These are phyloP conservation scores for Damaliscus lunatus DNA, from an alignment of 2,113 vertebrate species.

Conservation along the genomic window DNA sequence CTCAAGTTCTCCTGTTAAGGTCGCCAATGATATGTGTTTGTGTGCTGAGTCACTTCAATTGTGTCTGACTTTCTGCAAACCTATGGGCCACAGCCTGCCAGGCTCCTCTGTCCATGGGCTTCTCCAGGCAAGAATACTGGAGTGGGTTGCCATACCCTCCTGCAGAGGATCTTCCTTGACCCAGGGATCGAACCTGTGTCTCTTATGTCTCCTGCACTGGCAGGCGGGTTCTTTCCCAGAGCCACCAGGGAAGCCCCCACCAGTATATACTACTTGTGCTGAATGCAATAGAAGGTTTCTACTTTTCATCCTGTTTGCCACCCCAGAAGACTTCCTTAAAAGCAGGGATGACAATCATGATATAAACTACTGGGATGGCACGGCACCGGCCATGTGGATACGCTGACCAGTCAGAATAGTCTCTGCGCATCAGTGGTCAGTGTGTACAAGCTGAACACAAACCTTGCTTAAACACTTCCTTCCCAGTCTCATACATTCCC, in stretches of 20 bases:
- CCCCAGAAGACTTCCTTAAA: neutral
- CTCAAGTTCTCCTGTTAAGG: neutral
- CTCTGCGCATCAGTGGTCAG: rapidly evolving
- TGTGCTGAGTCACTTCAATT: neutral
- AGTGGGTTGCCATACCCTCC: neutral
- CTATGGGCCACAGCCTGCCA: neutral
- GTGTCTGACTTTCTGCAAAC: neutral
- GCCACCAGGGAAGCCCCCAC: neutral
- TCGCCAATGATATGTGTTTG: neutral
- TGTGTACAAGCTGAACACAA: neutral
- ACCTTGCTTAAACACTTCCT: neutral
- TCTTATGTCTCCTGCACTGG: neutral
- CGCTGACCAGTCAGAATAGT: neutral
- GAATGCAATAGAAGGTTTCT: neutral
- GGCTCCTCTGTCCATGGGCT: neutral
- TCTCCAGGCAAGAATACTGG: neutral
- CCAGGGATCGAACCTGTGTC: neutral
- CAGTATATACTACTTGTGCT: neutral
- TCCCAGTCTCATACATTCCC: neutral
- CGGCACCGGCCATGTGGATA: neutral
- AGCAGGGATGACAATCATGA: neutral
- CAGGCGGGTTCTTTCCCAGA: neutral
- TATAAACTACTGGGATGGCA: neutral
- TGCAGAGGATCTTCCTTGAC: neutral
- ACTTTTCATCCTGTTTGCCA: neutral